Evolutionary conservation across 2,888 invertebrate species (phyloP).

Genomic region (Leucoma salicis): DNA sequence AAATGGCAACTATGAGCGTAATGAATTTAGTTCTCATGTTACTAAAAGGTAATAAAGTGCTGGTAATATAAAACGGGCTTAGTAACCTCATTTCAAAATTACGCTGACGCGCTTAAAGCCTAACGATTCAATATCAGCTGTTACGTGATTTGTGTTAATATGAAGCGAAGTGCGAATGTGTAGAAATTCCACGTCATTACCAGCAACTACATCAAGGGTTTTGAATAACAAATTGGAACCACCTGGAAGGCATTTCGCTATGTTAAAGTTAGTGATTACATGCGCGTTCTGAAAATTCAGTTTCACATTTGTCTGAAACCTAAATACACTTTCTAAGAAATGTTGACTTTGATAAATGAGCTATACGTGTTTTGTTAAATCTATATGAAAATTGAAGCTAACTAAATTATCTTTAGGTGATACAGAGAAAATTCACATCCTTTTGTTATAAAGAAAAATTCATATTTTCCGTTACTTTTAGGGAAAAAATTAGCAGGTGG

Average conservation of each 20-base stretch:
- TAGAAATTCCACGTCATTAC: conserved; percentile 34
- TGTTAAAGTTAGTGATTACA: background rate
- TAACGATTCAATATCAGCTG: conserved; percentile 29
- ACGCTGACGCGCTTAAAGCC: conserved; percentile 12
- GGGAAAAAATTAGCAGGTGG: no score
- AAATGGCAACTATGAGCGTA: no score
- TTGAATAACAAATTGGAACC: conserved; percentile 4
- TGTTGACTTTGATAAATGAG: background rate
- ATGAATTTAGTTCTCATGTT: background rate
- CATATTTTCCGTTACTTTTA: no score
- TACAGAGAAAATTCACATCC: background rate
- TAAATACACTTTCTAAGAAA: background rate
- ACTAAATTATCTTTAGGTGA: background rate
- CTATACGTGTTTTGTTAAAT: background rate
- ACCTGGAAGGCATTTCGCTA: conserved; percentile 6
- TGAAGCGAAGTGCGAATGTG: conserved; percentile 29
- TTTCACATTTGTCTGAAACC: background rate
- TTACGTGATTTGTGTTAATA: conserved; percentile 33
- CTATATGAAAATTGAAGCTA: background rate
- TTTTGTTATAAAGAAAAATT: no score
- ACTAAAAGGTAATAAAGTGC: background rate
- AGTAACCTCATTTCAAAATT: background rate
- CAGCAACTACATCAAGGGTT: conserved; percentile 13
- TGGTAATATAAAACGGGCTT: background rate
- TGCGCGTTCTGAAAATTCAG: background rate